A percentile compares a stretch with the other conserved stretches of the same genome.
Conservation (phyloP, 2,797 vertebrate genomes). For the Peromyscus melanophrys region DNA sequence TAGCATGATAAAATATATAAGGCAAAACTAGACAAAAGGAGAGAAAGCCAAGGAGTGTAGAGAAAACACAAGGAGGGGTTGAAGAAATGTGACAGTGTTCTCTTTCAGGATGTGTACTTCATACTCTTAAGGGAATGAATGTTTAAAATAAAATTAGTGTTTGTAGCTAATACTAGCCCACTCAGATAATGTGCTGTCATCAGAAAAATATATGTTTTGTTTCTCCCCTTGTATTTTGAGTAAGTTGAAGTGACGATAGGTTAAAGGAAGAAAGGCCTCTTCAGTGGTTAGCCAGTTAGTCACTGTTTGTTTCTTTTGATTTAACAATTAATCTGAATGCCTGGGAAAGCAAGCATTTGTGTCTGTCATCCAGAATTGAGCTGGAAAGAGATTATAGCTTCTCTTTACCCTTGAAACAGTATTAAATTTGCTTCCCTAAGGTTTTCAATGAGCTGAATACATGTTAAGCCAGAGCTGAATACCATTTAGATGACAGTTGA, state of each 20-base stretch:
- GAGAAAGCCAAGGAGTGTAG: not conserved
- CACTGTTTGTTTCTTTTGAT: conserved; percentile 60
- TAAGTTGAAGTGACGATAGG: not conserved
- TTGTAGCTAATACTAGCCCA: not conserved
- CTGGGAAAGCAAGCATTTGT: conserved; percentile 66
- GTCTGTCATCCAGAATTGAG: conserved; percentile 46
- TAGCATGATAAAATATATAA: not conserved
- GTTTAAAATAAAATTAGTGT: not conserved
- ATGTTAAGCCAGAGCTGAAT: conserved; percentile 47
- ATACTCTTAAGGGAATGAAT: not conserved
- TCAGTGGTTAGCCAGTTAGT: conserved; percentile 11
- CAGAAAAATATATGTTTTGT: not conserved
- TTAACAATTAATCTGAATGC: conserved; percentile 69
- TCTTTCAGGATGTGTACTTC: not conserved
- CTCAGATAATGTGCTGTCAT: not conserved
- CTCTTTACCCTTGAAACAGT: not conserved
- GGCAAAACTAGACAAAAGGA: not conserved
- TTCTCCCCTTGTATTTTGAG: conserved; percentile 28
- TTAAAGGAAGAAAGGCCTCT: not conserved
- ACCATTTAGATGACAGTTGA: conserved; percentile 79
- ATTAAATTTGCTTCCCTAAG: conserved; percentile 55
- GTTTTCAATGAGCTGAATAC: conserved; percentile 68
- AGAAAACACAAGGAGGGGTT: too few species aligned
- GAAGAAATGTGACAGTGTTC: not conserved
- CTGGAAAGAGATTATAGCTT: not conserved